Base-by-base conservation (phyloP, 2,797 vertebrate species). In the Ceryle rudis region DNA sequence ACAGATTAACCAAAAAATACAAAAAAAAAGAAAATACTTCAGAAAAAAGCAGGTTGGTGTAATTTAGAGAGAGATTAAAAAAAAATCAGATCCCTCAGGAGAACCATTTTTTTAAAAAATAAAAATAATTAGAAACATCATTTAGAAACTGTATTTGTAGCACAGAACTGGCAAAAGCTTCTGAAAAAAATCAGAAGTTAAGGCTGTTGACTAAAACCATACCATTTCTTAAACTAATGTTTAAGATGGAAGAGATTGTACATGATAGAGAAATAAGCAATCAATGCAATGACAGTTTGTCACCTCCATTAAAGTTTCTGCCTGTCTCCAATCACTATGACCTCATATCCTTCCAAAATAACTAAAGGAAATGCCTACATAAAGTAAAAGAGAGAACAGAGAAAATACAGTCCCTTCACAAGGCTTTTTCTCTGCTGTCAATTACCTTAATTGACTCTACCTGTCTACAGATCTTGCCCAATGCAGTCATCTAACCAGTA, bases 321-420 rank as follows among this genome's bases (percentile, higher is more conserved):
- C 66, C 81, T 95, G 54, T 70, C 67, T 28, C n/a, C 25, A 74
- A 37, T 91, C 80, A 61, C 90, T n/a, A 89, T 86, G 86, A 88
- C 60, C 57, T 91, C 86, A 77, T 66, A 78, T 75, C 85, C 89
- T 93, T 81, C 94, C 74, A 74, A 28, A 52, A 66, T 41, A 83
- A 67, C 70, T 72, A 4, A 49, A 86, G 93, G 94, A 95, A 96
- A 75, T 31, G 81, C 18, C 78, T 51, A 2, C 4, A 31, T 42
- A 69, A 80, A 73, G 75, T 5, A n/a, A 62, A 13, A 42, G 46
- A 66, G 58, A 64, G 66, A 62, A 77, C 66, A 94, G 42, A 88
- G 87, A 62, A 74, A 35, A 72, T 4, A 11, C 60, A 69, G 60
- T 33, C 47, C 33, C 17, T 88, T 47, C 73, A 58, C 66, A 39